These are phyloP conservation scores for Elgaria multicarinata DNA, from an alignment of 2,113 vertebrate species.

Conservation along the genomic window DNA sequence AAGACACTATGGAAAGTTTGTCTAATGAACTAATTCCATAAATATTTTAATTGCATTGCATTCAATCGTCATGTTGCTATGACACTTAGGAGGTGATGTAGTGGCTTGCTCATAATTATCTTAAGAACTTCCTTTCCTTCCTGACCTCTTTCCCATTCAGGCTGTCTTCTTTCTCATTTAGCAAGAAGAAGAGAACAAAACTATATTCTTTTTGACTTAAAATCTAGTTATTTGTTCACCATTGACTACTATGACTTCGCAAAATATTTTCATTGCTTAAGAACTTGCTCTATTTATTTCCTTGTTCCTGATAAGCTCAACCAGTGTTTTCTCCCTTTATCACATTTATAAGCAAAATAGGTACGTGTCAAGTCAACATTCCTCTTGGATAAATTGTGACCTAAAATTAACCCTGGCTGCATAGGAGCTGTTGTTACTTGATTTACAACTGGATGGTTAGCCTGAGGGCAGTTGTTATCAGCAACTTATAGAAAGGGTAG, in stretches of 20 bases:
- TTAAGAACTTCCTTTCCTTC: not conserved
- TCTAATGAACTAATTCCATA: not conserved
- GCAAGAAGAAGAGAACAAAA: not conserved
- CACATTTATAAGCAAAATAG: conserved; percentile 74
- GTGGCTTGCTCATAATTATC: not conserved
- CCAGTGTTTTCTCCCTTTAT: conserved; percentile 55
- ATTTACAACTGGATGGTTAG: conserved; percentile 82
- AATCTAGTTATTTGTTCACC: not conserved
- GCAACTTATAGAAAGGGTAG: conserved; percentile 72
- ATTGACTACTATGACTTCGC: conserved; percentile 25
- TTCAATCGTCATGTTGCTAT: not conserved
- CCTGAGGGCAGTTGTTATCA: conserved; percentile 86
- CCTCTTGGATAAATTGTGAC: conserved; percentile 81
- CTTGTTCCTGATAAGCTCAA: conserved; percentile 60
- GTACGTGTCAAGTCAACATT: conserved; percentile 75
- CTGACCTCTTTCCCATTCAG: not conserved
- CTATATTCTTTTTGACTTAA: not conserved
- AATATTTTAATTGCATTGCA: not conserved
- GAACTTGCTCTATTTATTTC: conserved; percentile 56
- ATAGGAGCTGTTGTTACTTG: conserved; percentile 84
- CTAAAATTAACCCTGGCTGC: conserved; percentile 84
- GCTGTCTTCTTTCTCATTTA: not conserved
- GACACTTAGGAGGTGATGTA: not conserved
- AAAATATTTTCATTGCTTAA: conserved; percentile 5
- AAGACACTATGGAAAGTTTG: not conserved